These are phyloP conservation scores for Tenebrosternarchus preto DNA, from an alignment of 2,113 vertebrate species.

Conservation along the genomic window DNA sequence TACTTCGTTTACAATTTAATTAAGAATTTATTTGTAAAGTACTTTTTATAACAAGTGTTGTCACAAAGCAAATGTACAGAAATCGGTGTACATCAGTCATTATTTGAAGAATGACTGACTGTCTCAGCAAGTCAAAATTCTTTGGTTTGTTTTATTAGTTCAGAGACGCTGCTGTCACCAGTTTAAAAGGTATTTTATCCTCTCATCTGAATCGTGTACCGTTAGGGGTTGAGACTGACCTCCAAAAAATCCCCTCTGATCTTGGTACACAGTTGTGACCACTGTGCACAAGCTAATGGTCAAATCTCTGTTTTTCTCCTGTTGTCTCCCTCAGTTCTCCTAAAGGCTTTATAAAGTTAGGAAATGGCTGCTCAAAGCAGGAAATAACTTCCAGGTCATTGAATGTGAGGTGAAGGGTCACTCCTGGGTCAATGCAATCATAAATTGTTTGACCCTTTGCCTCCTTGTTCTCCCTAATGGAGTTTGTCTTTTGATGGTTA, in stretches of 20 bases:
- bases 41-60: no score
- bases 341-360: constrained; percentile 68
- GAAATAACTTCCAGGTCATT: constrained; percentile 74
- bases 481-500: constrained; percentile 36
- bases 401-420: constrained; percentile 62
- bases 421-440: constrained; percentile 53
- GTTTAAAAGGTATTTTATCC: constrained; percentile 40
- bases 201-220: background rate
- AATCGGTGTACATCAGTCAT: background rate
- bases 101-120: background rate
- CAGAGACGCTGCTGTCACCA: background rate
- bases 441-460: constrained; percentile 61
- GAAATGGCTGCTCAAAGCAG: constrained; percentile 66
- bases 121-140: background rate
- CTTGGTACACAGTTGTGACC: constrained; percentile 66
- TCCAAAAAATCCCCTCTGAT: constrained; percentile 57
- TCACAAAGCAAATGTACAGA: no score
- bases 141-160: background rate
- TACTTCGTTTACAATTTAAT: no score
- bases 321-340: constrained; percentile 62
- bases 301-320: constrained; percentile 63
- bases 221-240: constrained; percentile 25
- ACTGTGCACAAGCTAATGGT: constrained; percentile 72
- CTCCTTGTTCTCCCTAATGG: constrained; percentile 40
- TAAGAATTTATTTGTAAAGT: no score